phyloP scores from a whole-genome alignment of 2,113 vertebrate genomes.

The Melospiza melodia region DNA sequence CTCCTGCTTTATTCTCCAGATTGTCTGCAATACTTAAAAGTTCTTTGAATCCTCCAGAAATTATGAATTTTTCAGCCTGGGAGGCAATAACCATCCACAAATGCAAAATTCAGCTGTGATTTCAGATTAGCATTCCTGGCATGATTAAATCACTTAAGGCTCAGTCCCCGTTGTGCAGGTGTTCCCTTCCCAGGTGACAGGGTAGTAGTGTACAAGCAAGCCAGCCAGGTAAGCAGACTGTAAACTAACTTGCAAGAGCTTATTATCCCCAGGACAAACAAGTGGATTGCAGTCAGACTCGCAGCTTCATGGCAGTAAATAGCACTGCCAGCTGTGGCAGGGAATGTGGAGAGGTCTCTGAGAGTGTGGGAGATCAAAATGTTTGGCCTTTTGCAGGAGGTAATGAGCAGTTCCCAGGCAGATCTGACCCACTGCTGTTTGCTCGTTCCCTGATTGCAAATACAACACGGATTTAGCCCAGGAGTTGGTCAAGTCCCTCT shows the following conservation, averaged over 20 bases:
- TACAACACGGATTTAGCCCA: background rate
- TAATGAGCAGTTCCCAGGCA: background rate
- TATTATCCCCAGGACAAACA: background rate
- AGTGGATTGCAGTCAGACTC: background rate
- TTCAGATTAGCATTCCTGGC: background rate
- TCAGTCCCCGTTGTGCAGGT: background rate
- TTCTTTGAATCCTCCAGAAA: background rate
- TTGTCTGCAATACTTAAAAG: background rate
- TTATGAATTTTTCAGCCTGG: background rate
- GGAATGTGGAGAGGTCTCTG: background rate
- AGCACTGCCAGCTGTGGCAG: background rate
- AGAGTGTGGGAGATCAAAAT: background rate
- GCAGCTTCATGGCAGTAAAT: background rate
- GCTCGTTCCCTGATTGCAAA: background rate
- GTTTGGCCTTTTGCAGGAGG: background rate
- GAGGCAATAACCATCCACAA: background rate
- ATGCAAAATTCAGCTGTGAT: background rate
- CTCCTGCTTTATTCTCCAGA: background rate
- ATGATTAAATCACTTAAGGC: background rate
- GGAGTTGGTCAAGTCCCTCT: background rate
- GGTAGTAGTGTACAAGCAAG: background rate
- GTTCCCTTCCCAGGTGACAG: background rate
- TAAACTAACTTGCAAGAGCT: background rate
- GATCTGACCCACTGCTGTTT: background rate
- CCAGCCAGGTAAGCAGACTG: background rate